Evolutionary conservation across 2,888 invertebrate species (phyloP).

Genomic region (Agrotis segetum): DNA sequence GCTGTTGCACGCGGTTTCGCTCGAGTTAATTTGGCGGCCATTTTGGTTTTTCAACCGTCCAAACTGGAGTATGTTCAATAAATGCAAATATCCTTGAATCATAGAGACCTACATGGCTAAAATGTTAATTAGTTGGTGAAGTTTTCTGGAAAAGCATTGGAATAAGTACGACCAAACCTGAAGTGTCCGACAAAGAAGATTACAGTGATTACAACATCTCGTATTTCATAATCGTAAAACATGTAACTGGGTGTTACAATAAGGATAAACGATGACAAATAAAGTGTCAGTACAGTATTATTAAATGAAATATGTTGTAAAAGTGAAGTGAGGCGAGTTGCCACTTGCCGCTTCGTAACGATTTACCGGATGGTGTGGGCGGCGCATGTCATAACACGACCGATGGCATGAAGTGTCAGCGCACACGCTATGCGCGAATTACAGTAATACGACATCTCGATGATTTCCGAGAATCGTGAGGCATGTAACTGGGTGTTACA

Average conservation of each 20-base stretch:
- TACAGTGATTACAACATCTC: neutral
- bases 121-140: no score
- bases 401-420: conserved; percentile 13
- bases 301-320: conserved; percentile 38
- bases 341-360: neutral
- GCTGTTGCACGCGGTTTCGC: no score
- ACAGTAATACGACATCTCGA: conserved; percentile 8
- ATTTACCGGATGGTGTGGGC: conserved; percentile 22
- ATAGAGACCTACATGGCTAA: no score
- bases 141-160: no score
- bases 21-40: no score
- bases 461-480: conserved; percentile 3
- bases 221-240: no score
- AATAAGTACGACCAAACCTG: no score
- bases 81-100: no score
- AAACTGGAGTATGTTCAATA: no score
- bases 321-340: conserved; percentile 20
- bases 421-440: conserved; percentile 37
- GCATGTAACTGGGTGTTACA: no score
- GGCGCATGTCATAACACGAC: neutral
- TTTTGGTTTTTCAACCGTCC: no score
- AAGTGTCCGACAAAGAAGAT: no score
- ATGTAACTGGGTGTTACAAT: neutral
- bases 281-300: conserved; percentile 25
- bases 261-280: conserved; percentile 3